Evolutionary conservation across 2,113 vertebrate species (phyloP), one percentile per base, ranked within the genome.

Genomic region (Poeciliopsis turrubarensis): DNA sequence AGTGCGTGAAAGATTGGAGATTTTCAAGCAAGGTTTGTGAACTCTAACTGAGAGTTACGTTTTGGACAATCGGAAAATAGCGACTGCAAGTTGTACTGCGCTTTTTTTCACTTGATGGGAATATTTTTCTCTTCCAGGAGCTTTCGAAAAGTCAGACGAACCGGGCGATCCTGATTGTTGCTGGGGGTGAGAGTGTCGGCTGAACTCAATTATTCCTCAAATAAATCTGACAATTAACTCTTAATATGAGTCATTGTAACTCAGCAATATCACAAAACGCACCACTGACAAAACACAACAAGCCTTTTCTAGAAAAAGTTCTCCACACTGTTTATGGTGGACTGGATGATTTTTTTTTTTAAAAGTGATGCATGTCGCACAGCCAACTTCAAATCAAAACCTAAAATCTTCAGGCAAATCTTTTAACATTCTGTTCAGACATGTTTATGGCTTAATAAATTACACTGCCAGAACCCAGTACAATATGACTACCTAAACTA

Each of bases 1-100:
- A 81, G 57, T 64, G 8, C 72, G 69, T 60, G n/a, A 75, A 75
- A 81, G 32, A 73, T 75, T 70, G 44, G 19, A 41, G 44, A 9
- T 30, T 51, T 19, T n/a, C 27, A 12, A 61, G 69, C 8, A 81
- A 69, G 9, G 57, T 47, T 29, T 37, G 37, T 57, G 34, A 37
- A 72, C 60, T 51, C 4, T 30, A 30, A 37, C 2, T 22, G 11
- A 34, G 41, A 17, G 4, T 39, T 4, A n/a, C 3, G 30, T 10
- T 15, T 10, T 3, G 19, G 22, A 57, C 51, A n/a, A 57, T 57
- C 51, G n/a, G 51, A 57, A 57, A 57, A 57, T 9, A 57, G 10
- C 3, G 25, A 57, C 2, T 0, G 15, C 3, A 54, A 25, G 15
- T 19, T 47, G 19, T 19, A 47, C 4, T 47, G 44, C 17, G 5